Percentiles rank a stretch among this genome's conserved stretches.
Conservation (phyloP, 1,140 invertebrate species). For the Aphelinus certus region DNA sequence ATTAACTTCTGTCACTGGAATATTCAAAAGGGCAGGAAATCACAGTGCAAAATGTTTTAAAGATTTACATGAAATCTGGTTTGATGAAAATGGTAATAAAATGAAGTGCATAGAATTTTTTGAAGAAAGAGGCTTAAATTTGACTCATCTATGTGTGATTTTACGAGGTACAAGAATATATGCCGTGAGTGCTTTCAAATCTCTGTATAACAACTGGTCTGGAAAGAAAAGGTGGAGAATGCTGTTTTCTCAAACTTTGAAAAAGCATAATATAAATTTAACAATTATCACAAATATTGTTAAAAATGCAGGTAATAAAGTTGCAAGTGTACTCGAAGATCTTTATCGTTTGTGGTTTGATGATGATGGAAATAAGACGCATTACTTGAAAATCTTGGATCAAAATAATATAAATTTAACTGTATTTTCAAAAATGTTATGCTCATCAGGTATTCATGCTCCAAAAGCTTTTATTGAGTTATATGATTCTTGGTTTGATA, state of each 20-base stretch:
- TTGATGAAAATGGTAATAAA: constrained; percentile 45
- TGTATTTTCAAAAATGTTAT: constrained; percentile 45
- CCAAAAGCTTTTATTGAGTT: constrained; percentile 42
- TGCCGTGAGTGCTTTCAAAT: not conserved
- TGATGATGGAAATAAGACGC: constrained; percentile 42
- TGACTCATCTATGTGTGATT: constrained; percentile 42
- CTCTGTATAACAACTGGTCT: constrained; percentile 26
- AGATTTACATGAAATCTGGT: constrained; percentile 45
- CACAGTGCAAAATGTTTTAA: constrained; percentile 38
- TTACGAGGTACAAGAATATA: constrained; percentile 22
- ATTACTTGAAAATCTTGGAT: constrained; percentile 41
- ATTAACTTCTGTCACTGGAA: no score
- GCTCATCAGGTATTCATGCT: constrained; percentile 35
- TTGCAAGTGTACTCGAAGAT: constrained; percentile 37
- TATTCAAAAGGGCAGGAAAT: constrained; percentile 29
- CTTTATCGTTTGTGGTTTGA: constrained; percentile 47
- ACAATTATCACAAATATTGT: constrained; percentile 12
- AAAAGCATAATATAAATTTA: constrained; percentile 28
- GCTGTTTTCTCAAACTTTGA: constrained; percentile 38
- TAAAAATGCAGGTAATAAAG: constrained; percentile 34
- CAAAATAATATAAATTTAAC: constrained; percentile 22
- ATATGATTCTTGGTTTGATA: constrained; percentile 48
- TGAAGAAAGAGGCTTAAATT: constrained; percentile 39
- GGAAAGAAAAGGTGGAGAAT: constrained; percentile 43
- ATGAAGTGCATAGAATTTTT: constrained; percentile 45